These are phyloP conservation scores for Ceyx erithaca DNA, from an alignment of 2,797 vertebrate species.

Conservation along the genomic window DNA sequence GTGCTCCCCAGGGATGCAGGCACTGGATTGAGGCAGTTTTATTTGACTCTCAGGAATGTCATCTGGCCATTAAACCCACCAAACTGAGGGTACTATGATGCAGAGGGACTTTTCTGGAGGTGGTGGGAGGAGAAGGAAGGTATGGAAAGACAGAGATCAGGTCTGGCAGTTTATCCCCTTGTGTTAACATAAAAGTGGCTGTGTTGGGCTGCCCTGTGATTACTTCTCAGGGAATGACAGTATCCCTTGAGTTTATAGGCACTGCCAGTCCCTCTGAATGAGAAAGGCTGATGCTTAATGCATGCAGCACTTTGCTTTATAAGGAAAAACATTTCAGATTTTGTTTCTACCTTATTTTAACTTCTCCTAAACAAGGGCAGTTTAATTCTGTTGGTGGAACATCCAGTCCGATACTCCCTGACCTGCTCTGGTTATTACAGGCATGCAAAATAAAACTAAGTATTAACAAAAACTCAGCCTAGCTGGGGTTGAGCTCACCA, in stretches of 20 bases:
- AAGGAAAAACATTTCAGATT: slow-evolving; percentile 37
- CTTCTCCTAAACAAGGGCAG: slow-evolving; percentile 11
- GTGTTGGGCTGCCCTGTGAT: neutral
- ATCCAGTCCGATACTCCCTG: neutral
- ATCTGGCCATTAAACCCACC: neutral
- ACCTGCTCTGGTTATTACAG: neutral
- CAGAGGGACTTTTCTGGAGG: neutral
- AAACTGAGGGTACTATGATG: neutral
- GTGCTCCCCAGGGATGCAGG: neutral
- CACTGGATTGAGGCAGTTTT: neutral
- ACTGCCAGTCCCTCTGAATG: neutral
- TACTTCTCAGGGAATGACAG: neutral
- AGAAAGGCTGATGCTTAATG: neutral
- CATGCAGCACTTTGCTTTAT: neutral
- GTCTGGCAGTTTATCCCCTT: neutral
- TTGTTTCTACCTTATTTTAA: slow-evolving; percentile 45
- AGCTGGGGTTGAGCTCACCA: neutral
- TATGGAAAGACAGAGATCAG: neutral
- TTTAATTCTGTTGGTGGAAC: slow-evolving; percentile 13
- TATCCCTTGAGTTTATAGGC: neutral
- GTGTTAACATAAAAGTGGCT: neutral
- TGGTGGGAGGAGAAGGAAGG: neutral
- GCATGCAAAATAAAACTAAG: neutral
- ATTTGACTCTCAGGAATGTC: neutral
- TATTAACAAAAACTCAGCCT: accelerated